phyloP scores from a whole-genome alignment of 2,888 invertebrate genomes.

The Aradus depressus region DNA sequence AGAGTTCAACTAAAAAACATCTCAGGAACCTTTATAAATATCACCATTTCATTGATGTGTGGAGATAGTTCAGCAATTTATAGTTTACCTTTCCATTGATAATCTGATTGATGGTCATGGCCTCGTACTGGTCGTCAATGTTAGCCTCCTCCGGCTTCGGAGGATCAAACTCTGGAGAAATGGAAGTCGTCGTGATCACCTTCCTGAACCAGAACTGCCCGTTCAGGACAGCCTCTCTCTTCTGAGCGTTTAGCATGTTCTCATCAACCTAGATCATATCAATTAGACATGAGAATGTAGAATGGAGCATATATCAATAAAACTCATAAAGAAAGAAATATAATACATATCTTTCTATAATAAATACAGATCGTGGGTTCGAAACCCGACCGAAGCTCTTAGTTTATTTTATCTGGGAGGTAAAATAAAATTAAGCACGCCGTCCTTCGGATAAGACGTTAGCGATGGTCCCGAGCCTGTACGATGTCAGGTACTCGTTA shows the following conservation, averaged over 20 bases:
- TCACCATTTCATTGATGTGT: not conserved
- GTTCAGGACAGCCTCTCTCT: constrained; percentile 68
- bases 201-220: constrained; percentile 93
- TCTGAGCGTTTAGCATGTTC: constrained; percentile 93
- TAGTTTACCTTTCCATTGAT: constrained; percentile 77
- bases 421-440: too few species aligned
- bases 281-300: not conserved
- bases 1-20: too few species aligned
- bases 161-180: constrained; percentile 29
- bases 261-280: constrained; percentile 59
- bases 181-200: constrained; percentile 50
- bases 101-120: constrained; percentile 91
- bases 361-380: too few species aligned
- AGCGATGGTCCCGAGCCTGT: too few species aligned
- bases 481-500: too few species aligned
- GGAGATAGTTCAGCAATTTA: not conserved
- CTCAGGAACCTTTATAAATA: not conserved
- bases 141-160: constrained; percentile 7
- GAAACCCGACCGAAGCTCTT: too few species aligned
- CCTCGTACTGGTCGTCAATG: constrained; percentile 34
- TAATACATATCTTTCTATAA: too few species aligned
- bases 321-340: too few species aligned
- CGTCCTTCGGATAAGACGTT: too few species aligned
- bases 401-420: too few species aligned
- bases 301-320: not conserved